These are phyloP conservation scores for Brachionus rotundiformis DNA, from an alignment of 1,140 invertebrate species.

Conservation along the genomic window DNA sequence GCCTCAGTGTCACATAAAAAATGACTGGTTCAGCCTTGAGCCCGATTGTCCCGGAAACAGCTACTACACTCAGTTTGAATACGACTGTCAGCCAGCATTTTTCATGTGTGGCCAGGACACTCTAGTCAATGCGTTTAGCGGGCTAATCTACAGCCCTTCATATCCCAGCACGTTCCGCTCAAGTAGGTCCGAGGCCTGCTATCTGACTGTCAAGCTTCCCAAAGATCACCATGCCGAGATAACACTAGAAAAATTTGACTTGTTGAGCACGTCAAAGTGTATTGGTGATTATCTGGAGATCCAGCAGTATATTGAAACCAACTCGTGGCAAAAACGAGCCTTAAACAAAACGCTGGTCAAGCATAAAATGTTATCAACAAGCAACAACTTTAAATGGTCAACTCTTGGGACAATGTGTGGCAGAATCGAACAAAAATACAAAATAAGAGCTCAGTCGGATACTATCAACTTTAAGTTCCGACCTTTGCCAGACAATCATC, in stretches of 20 bases:
- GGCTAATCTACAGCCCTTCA: constrained; percentile 35
- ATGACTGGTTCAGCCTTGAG: constrained; percentile 45
- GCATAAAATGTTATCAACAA: neutral
- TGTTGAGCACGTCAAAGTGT: constrained; percentile 14
- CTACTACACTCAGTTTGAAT: constrained; percentile 50
- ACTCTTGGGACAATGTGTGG: constrained; percentile 47
- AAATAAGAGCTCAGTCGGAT: constrained; percentile 27
- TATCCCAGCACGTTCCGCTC: constrained; percentile 33
- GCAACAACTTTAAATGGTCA: constrained; percentile 1
- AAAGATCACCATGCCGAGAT: constrained; percentile 51
- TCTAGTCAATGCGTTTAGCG: constrained; percentile 37
- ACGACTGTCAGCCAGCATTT: constrained; percentile 50
- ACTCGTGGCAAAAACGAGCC: neutral
- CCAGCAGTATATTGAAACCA: constrained; percentile 30
- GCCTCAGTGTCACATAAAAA: constrained; percentile 42
- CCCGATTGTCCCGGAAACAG: constrained; percentile 49
- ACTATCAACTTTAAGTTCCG: constrained; percentile 46
- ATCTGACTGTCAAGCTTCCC: constrained; percentile 42
- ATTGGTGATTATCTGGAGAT: constrained; percentile 48
- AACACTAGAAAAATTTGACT: constrained; percentile 27
- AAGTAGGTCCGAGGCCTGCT: neutral
- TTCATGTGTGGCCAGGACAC: neutral
- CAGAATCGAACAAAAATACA: constrained; percentile 22
- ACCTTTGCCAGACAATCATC: constrained; percentile 3
- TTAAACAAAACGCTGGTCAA: neutral